phyloP scores from a whole-genome alignment of 2,113 vertebrate genomes.

The Gallinago undulata region DNA sequence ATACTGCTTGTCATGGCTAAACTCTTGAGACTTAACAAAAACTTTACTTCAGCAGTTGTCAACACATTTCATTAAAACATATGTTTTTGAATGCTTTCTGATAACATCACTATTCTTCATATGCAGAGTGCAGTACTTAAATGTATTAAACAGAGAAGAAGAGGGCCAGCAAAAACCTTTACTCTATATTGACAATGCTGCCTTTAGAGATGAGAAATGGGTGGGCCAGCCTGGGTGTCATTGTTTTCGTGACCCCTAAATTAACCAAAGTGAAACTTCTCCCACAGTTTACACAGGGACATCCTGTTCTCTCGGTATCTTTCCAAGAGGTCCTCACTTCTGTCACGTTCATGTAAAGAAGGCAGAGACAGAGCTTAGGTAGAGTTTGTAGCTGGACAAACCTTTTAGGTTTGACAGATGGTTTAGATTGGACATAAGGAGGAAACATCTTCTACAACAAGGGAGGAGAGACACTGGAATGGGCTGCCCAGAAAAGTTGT shows the following conservation, averaged over 20 bases:
- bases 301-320: background rate
- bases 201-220: background rate
- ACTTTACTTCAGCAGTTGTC: slow-evolving; percentile 76
- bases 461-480: background rate
- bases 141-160: slow-evolving; percentile 58
- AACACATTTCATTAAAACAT: slow-evolving; percentile 73
- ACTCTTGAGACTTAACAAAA: slow-evolving; percentile 75
- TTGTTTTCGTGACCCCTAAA: background rate
- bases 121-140: slow-evolving; percentile 69
- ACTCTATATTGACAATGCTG: background rate
- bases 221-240: background rate
- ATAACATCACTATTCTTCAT: slow-evolving; percentile 56
- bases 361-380: background rate
- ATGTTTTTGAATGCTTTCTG: slow-evolving; percentile 68
- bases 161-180: background rate
- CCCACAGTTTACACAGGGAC: fast-evolving
- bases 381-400: background rate
- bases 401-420: background rate
- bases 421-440: background rate
- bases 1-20: slow-evolving; percentile 74
- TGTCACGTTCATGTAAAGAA: background rate
- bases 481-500: background rate
- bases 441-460: background rate
- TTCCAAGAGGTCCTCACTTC: background rate
- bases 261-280: background rate